Evolutionary conservation across 2,888 invertebrate species (phyloP).

Genomic region (Bursaphelenchus okinawaensis): DNA sequence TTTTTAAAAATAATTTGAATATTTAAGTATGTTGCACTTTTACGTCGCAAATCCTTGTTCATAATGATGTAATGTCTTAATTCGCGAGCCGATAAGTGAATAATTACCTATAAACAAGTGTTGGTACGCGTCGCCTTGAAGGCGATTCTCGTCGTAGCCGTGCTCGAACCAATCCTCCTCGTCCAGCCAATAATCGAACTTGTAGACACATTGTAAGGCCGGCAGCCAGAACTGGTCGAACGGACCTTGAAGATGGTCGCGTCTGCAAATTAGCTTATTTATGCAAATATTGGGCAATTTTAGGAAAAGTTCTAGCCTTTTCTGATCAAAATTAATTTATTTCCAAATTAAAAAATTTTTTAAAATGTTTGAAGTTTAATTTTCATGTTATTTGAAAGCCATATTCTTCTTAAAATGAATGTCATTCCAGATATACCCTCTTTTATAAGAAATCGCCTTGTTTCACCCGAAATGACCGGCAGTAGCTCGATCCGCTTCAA

Average conservation of each 20-base stretch:
- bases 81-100: too few species aligned
- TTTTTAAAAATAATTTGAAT: too few species aligned
- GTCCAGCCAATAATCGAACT: slow-evolving; percentile 57
- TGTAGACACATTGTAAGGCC: slow-evolving; percentile 53
- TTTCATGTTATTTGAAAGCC: too few species aligned
- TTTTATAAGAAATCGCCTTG: too few species aligned
- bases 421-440: too few species aligned
- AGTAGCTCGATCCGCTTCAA: slow-evolving; percentile 3
- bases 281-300: neutral
- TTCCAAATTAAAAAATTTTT: too few species aligned
- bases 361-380: too few species aligned
- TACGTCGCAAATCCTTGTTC: too few species aligned
- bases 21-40: too few species aligned
- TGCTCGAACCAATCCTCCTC: slow-evolving; percentile 56
- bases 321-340: too few species aligned
- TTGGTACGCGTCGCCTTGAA: slow-evolving; percentile 55
- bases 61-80: too few species aligned
- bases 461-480: neutral
- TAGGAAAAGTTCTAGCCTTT: neutral
- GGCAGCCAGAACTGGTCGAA: slow-evolving; percentile 52
- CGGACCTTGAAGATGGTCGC: slow-evolving; percentile 51
- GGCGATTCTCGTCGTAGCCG: slow-evolving; percentile 55
- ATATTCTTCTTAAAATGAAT: too few species aligned
- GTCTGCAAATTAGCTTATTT: slow-evolving; percentile 22
- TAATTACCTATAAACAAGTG: slow-evolving; percentile 51